Evolutionary conservation across 2,888 invertebrate species (phyloP), one percentile per base, ranked within the genome.

Genomic region (Liodrosophila aerea): DNA sequence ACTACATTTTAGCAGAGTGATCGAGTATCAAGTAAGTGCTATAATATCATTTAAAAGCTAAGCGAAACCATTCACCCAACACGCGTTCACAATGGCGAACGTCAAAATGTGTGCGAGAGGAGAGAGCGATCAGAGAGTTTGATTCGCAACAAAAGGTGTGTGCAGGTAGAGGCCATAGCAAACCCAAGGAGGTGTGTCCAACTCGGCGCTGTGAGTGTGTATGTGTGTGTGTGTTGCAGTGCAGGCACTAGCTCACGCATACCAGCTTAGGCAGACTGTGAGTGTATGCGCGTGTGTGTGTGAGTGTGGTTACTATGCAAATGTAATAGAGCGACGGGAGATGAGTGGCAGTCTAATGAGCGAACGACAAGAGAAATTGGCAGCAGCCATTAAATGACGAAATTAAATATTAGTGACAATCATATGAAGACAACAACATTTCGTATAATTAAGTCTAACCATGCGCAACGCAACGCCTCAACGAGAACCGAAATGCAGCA

Each of bases 381-480:
- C 85, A 81, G 72, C 73, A 53, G 61, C 51, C 73, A 74, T 85
- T 83, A 76, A 83, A 81, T 54, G 67, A 73, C 66, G 58, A 76
- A 73, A 66, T 72, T 76, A 68, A 73, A 76, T 76, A 83, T 78
- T 83, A 73, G 83, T 78, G 74, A 72, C 74, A 85, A 78, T 74
- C 70, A 76, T 68, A 84, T 81, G 78, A 85, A 77, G 81, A 83
- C 76, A 74, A 83, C 71, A 74, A 72, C 68, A 78, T 76, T 71
- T 77, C 74, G 69, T 73, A 77, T 87, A 88, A 87, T 87, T 86
- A 88, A 87, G 71, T 78, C 71, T 78, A 87, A 81, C 87, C 87
- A 88, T 83, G 87, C 88, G 78, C 68, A 66, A 70, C 74, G 71
- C 49, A 72, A 87, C 77, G 88, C 71, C 80, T 87, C 87, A 73